A percentile compares a stretch with the other conserved stretches of the same genome.
These are phyloP conservation scores for Odontocolon sp. DNA, from an alignment of 2,888 invertebrate genomes.

Conservation along the genomic window DNA sequence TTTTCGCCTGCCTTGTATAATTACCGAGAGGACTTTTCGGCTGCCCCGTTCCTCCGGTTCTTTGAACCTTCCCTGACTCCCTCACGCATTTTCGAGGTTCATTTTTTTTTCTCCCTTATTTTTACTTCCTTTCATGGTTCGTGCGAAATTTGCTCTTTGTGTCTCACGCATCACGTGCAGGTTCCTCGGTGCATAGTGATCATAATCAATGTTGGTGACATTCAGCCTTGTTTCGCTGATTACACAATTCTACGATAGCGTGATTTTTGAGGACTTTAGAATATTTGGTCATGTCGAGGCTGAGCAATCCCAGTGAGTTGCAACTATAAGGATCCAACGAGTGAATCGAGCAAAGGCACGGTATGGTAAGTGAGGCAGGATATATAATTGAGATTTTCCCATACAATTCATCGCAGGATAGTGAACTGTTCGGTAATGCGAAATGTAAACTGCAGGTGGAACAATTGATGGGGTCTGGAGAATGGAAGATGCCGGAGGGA, in stretches of 20 bases:
- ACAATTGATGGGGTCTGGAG: slow-evolving; percentile 43
- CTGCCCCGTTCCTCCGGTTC: slow-evolving; percentile 33
- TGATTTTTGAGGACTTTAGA: too few species aligned
- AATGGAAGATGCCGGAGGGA: slow-evolving; percentile 34
- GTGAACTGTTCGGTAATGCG: slow-evolving; percentile 39
- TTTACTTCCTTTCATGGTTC: not conserved
- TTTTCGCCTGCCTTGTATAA: slow-evolving; percentile 59
- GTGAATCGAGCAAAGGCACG: not conserved
- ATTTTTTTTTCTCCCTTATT: slow-evolving; percentile 1
- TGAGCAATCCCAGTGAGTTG: slow-evolving; percentile 2
- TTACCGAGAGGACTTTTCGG: slow-evolving; percentile 57
- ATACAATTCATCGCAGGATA: slow-evolving; percentile 11
- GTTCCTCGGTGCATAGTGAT: slow-evolving; percentile 5
- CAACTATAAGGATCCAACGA: not conserved
- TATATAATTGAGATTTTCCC: slow-evolving; percentile 37
- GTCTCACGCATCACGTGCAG: slow-evolving; percentile 25
- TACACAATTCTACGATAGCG: too few species aligned
- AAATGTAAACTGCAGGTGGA: slow-evolving; percentile 58
- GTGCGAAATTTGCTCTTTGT: slow-evolving; percentile 17
- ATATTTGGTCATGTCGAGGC: too few species aligned
- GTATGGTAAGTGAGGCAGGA: slow-evolving; percentile 35
- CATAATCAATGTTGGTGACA: slow-evolving; percentile 23
- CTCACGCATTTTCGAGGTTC: slow-evolving; percentile 6
- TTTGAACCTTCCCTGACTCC: slow-evolving; percentile 19
- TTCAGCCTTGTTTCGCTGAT: not conserved